phyloP scores from a whole-genome alignment of 2,888 invertebrate species.

The Thelaira solivaga region DNA sequence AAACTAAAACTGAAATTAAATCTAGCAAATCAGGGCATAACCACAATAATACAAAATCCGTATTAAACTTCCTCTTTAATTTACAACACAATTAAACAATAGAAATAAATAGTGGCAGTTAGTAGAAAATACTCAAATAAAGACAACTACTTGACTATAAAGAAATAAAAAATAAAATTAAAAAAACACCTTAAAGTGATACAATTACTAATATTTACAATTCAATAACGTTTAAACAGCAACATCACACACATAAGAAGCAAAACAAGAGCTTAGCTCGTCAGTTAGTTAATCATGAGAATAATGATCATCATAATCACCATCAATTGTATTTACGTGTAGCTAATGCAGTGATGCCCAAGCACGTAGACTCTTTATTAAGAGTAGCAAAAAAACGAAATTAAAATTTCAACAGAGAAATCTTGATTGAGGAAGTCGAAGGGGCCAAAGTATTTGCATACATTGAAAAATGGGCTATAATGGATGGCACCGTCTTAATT shows the following conservation, averaged over 20 bases:
- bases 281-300: neutral
- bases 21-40: conserved; percentile 73
- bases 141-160: neutral
- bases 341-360: too few relatives aligned
- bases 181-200: conserved; percentile 55
- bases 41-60: conserved; percentile 61
- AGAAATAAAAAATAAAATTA: conserved; percentile 8
- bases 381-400: too few relatives aligned
- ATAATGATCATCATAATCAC: conserved; percentile 31
- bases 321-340: conserved; percentile 9
- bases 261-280: neutral
- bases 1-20: conserved; percentile 69
- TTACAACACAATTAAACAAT: conserved; percentile 38
- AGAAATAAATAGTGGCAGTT: conserved; percentile 24
- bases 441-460: too few relatives aligned
- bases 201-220: conserved; percentile 64
- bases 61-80: conserved; percentile 53
- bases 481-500: too few relatives aligned
- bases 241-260: conserved; percentile 7
- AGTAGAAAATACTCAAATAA: conserved; percentile 13
- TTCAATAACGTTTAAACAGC: conserved; percentile 53
- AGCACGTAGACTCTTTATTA: too few relatives aligned
- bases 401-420: too few relatives aligned
- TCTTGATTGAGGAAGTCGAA: too few relatives aligned
- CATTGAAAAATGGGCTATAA: too few relatives aligned